Evolutionary conservation across 2,888 invertebrate species (phyloP).

Genomic region (Philereme transversata): DNA sequence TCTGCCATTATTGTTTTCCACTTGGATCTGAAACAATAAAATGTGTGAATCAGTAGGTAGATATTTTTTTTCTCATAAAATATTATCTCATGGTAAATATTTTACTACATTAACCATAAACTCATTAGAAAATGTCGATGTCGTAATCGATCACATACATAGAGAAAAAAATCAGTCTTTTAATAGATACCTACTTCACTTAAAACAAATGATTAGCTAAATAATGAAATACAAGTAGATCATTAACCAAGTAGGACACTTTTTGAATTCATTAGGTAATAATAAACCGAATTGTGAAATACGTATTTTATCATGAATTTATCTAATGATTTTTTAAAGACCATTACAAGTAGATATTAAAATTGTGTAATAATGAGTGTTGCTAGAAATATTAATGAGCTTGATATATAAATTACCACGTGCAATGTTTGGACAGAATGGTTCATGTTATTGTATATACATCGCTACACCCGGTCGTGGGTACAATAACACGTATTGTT

Average conservation of each 20-base stretch:
- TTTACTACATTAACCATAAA: background rate
- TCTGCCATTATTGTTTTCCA: constrained; percentile 54
- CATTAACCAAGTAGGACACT: background rate
- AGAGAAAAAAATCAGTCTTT: too few relatives aligned
- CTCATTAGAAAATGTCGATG: background rate
- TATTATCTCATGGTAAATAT: constrained; percentile 6
- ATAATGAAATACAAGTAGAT: background rate
- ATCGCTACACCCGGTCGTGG: constrained; percentile 39
- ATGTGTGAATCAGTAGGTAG: constrained; percentile 37
- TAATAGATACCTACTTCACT: too few relatives aligned
- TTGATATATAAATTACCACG: constrained; percentile 35
- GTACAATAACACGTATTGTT: constrained; percentile 63
- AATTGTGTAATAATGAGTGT: constrained; percentile 30
- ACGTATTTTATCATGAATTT: background rate
- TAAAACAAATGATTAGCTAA: too few relatives aligned
- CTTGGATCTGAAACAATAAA: constrained; percentile 59
- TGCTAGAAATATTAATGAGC: constrained; percentile 20
- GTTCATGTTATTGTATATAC: constrained; percentile 47
- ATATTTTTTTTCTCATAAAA: constrained; percentile 19
- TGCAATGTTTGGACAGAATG: constrained; percentile 39
- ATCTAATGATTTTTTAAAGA: constrained; percentile 22
- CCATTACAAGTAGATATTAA: constrained; percentile 6
- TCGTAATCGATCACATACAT: too few relatives aligned
- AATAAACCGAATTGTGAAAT: background rate
- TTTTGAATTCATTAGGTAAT: background rate